phyloP scores from a whole-genome alignment of 2,888 invertebrate species.

The Imbricaverruca yamaguchii region DNA sequence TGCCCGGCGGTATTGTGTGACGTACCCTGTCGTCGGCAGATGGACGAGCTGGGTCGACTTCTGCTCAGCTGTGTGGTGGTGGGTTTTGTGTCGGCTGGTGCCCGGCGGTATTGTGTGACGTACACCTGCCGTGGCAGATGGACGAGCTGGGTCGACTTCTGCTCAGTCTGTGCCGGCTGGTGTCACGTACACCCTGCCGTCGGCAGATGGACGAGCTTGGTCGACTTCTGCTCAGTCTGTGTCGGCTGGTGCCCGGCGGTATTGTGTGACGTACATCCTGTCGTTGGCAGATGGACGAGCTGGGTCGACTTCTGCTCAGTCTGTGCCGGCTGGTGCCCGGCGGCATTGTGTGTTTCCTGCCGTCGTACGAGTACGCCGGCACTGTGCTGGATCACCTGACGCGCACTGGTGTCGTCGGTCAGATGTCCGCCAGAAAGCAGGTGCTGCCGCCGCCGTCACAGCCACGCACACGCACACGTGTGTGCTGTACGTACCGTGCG shows the following conservation, averaged over 20 bases:
- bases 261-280: too few relatives aligned
- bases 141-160: slow-evolving; percentile 66
- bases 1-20: too few relatives aligned
- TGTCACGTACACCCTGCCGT: slow-evolving; percentile 35
- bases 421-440: slow-evolving; percentile 61
- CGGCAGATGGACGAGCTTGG: slow-evolving; percentile 71
- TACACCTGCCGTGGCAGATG: slow-evolving; percentile 48
- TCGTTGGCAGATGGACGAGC: slow-evolving; percentile 60
- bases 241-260: too few relatives aligned
- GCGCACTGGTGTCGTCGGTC: slow-evolving; percentile 54
- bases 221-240: slow-evolving; percentile 49
- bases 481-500: too few relatives aligned
- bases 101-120: too few relatives aligned
- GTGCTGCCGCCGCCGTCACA: slow-evolving; percentile 35
- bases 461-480: too few relatives aligned
- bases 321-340: slow-evolving; percentile 67
- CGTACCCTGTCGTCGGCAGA: too few relatives aligned
- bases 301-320: slow-evolving; percentile 65
- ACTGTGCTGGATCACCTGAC: slow-evolving; percentile 56
- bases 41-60: too few relatives aligned
- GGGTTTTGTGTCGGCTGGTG: too few relatives aligned
- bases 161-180: slow-evolving; percentile 29
- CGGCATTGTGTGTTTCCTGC: slow-evolving; percentile 87
- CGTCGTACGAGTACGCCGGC: slow-evolving; percentile 84
- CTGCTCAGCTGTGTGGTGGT: too few relatives aligned